Evolutionary conservation across 2,888 invertebrate species (phyloP), one percentile per base, ranked within the genome.

Genomic region (Lasioglossum morio): DNA sequence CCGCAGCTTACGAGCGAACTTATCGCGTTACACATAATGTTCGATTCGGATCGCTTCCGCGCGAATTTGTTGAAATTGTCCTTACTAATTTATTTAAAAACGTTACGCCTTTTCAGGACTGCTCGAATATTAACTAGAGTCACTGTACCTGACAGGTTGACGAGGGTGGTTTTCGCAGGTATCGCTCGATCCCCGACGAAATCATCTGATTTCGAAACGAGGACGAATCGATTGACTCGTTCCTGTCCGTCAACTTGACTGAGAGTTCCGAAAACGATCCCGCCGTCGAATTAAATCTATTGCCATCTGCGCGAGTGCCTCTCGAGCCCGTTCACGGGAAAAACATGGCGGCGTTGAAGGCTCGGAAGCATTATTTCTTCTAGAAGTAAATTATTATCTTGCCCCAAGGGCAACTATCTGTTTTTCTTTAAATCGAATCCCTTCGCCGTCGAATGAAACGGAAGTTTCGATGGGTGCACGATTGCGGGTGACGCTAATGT

Each of bases 161-260:
- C 30, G 73, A 30, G 34, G 43, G 43, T 40, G 53, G 53, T 40
- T 27, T 74, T 73, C 75, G 16, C 72, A 81, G 85, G 74, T 70
- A 53, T 27, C 84, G 84, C 77, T 88, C 87, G 81, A 89, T 84
- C 74, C 72, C 27, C 37, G 30, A 27, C 79, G 79, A 75, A 81
- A 86, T 89, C 82, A 60, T 75, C 66, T 79, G 86, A 82, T 82
- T 70, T 77, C 81, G 79, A 60, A 83, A 83, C 79, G 57, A 75
- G 82, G 69, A 79, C 81, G 79, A 89, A 82, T 87, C 82, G 78
- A 74, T 81, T 48, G 78, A 77, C 76, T 72, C 57, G 76, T 69
- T 27, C 66, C 57, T 72, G 79, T 53, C 76, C 27, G 27, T 53
- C 75, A 73, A 46, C n/a, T 46, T 34, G 75, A 72, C 83, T 72